Conservation (phyloP, 1,140 invertebrate genomes). For the Diorhabda sublineata region DNA sequence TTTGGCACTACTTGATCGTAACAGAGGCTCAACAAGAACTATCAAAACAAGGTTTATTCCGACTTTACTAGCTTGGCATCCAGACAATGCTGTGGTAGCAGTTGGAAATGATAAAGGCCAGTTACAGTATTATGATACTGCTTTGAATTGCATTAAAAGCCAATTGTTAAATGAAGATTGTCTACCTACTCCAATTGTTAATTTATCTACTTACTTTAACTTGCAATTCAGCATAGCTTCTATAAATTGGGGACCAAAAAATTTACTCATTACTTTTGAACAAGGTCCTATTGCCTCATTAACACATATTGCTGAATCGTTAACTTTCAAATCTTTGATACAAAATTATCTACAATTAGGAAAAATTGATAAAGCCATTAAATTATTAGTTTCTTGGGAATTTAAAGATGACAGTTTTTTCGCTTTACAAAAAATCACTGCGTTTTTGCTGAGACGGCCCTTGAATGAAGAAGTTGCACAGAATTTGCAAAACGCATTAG, state of each 20-base stretch:
- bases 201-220: slow-evolving; percentile 68
- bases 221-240: slow-evolving; percentile 55
- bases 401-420: slow-evolving; percentile 61
- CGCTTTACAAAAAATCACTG: slow-evolving; percentile 66
- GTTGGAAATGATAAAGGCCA: slow-evolving; percentile 69
- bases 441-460: slow-evolving; percentile 63
- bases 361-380: slow-evolving; percentile 65
- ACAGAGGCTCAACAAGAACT: slow-evolving; percentile 58
- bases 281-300: slow-evolving; percentile 51
- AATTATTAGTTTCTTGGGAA: slow-evolving; percentile 69
- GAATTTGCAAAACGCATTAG: slow-evolving; percentile 66
- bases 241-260: slow-evolving; percentile 50
- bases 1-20: slow-evolving; percentile 66
- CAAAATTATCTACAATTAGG: slow-evolving; percentile 59
- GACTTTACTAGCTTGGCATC: slow-evolving; percentile 67
- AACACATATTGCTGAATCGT: slow-evolving; percentile 36
- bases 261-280: slow-evolving; percentile 55
- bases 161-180: slow-evolving; percentile 67
- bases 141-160: slow-evolving; percentile 62
- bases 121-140: slow-evolving; percentile 73
- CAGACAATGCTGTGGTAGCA: slow-evolving; percentile 62
- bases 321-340: slow-evolving; percentile 51
- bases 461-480: slow-evolving; percentile 61
- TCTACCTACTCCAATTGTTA: slow-evolving; percentile 58
- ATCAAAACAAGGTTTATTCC: slow-evolving; percentile 67